Evolutionary conservation across 2,113 vertebrate genomes (phyloP), one percentile per base, ranked within the genome.

Genomic region (Gobius niger): DNA sequence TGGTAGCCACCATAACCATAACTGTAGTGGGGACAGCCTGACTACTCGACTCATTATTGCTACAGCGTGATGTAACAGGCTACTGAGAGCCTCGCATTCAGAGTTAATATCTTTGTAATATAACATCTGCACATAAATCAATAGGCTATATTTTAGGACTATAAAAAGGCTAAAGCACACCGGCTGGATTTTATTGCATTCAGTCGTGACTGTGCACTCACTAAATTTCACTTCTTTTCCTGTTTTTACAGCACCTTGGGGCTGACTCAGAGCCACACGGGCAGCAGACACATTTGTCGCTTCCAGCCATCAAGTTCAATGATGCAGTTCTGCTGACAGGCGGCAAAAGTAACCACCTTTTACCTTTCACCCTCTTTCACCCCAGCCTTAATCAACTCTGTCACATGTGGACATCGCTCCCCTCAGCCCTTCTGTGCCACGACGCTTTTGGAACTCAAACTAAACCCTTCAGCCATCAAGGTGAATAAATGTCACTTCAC

Each of bases 401-500:
- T 76, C 75, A 75, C 41, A 68, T 73, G 66, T 65, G 65, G 52
- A 60, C 69, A 71, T 71, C 59, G 50, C 7, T 59, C 67, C 65
- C 63, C 75, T 72, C 75, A 65, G 40, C 72, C 51, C 49, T 12
- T 61, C 24, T 53, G 63, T 61, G 63, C 54, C 71, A 9, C 7
- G 50, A 52, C 47, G 16, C 44, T 59, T 57, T 24, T 16, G 47
- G 49, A 44, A 12, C 7, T 41, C 9, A 42, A 12, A 4, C 40
- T 2, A n/a, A n/a, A 64, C 19, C 51, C 24, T n/a, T 19, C 42
- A 64, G n/a, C 68, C 77, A 78, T 87, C 82, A 78, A 57, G 69
- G 60, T 83, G 66, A 88, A 82, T 75, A 82, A 83, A 81, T 63
- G 73, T 80, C 72, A 53, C 44, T 41, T 47, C 76, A 68, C 72